phyloP scores from a whole-genome alignment of 2,797 vertebrate species.

The Petrocephalus sullivani region DNA sequence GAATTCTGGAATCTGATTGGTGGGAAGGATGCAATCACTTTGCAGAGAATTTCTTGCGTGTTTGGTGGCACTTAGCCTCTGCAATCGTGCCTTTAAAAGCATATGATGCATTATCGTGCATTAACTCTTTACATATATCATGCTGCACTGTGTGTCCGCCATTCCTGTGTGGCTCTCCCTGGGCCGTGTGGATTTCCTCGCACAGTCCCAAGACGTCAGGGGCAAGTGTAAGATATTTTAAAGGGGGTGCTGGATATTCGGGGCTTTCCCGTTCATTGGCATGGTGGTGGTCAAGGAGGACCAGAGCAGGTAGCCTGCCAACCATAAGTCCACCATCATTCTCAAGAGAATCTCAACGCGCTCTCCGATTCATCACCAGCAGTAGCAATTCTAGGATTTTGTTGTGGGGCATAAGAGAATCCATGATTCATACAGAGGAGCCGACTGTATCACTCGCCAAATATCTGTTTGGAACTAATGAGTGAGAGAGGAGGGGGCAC shows the following conservation, averaged over 20 bases:
- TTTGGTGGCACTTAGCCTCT: neutral
- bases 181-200: neutral
- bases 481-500: neutral
- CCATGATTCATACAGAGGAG: neutral
- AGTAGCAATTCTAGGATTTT: neutral
- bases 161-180: neutral
- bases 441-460: neutral
- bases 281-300: neutral
- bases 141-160: neutral
- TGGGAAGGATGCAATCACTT: neutral
- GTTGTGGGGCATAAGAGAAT: too few relatives aligned
- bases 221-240: too few relatives aligned
- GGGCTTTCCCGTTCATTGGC: neutral
- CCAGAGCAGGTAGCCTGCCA: neutral
- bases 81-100: neutral
- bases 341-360: neutral
- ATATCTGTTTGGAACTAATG: neutral
- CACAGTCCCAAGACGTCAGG: neutral
- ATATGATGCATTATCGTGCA: neutral
- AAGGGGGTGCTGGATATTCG: neutral
- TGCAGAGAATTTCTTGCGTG: neutral
- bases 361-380: neutral
- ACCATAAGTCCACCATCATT: neutral
- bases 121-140: neutral
- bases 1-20: neutral